A percentile compares a stretch with the other conserved stretches of the same genome.
Evolutionary conservation across 2,888 invertebrate genomes (phyloP).

Genomic region (Dryomyza anilis): DNA sequence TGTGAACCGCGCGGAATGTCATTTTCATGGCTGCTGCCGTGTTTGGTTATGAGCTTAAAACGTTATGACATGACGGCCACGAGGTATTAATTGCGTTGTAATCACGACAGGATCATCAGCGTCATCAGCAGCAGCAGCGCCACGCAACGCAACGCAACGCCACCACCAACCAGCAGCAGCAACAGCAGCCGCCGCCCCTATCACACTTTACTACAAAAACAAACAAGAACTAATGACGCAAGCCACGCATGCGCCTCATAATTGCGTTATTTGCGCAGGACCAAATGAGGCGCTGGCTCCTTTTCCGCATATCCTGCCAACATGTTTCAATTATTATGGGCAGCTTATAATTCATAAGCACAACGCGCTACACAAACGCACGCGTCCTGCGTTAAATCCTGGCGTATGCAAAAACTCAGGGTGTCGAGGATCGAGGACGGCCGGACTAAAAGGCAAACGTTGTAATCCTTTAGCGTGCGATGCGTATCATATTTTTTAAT

Average conservation of each 20-base stretch:
- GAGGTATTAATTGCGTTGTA: neutral
- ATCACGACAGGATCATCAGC: constrained; percentile 29
- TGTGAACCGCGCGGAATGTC: constrained; percentile 26
- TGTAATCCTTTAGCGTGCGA: constrained; percentile 16
- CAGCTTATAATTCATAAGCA: constrained; percentile 13
- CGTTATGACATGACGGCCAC: neutral
- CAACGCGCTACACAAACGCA: neutral
- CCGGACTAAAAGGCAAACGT: constrained; percentile 8
- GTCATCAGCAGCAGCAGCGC: neutral
- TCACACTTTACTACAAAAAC: constrained; percentile 21
- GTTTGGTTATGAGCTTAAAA: constrained; percentile 17
- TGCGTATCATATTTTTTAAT: constrained; percentile 13
- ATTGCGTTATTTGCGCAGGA: constrained; percentile 24
- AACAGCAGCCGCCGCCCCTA: constrained; percentile 8
- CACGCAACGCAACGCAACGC: constrained; percentile 11
- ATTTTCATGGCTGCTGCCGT: constrained; percentile 7
- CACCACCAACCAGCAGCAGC: constrained; percentile 11
- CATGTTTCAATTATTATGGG: constrained; percentile 8
- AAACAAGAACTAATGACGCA: constrained; percentile 20
- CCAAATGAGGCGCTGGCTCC: neutral
- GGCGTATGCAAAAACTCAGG: constrained; percentile 11
- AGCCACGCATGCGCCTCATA: constrained; percentile 20
- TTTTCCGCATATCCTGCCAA: neutral
- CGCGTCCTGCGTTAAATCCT: neutral
- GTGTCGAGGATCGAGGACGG: neutral